Conservation (phyloP, 2,113 vertebrate species). For the Heloderma charlesbogerti region DNA sequence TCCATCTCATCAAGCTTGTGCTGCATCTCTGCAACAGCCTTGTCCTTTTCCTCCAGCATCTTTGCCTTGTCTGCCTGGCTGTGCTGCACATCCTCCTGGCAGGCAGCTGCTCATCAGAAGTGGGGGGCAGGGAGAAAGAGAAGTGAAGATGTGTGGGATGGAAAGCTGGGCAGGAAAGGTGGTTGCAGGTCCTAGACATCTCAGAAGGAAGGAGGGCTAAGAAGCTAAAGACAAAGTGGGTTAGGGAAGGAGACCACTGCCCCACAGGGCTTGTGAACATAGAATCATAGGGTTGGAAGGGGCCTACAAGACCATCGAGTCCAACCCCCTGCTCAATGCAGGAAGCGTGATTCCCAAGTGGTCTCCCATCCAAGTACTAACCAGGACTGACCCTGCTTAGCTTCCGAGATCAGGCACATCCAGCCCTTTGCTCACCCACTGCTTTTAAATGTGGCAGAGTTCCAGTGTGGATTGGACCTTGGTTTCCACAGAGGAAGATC, state of each 20-base stretch:
- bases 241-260: no score
- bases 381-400: no score
- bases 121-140: neutral
- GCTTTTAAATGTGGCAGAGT: neutral
- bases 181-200: neutral
- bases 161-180: neutral
- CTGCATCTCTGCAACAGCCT: slow-evolving; percentile 71
- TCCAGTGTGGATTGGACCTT: neutral
- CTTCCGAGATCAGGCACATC: no score
- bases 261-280: neutral
- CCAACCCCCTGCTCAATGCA: no score
- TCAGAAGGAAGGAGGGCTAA: no score
- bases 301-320: no score
- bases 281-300: no score
- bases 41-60: slow-evolving; percentile 70
- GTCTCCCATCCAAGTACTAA: no score
- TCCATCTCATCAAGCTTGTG: slow-evolving; percentile 76
- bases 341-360: no score
- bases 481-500: neutral
- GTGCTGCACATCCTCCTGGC: slow-evolving; percentile 63
- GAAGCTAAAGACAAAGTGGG: neutral
- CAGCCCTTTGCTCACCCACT: neutral
- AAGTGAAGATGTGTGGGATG: neutral
- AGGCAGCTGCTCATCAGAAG: slow-evolving; percentile 53
- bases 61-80: slow-evolving; percentile 50